Base-by-base conservation (phyloP, 2,888 invertebrate species). In the Patella pellucida region DNA sequence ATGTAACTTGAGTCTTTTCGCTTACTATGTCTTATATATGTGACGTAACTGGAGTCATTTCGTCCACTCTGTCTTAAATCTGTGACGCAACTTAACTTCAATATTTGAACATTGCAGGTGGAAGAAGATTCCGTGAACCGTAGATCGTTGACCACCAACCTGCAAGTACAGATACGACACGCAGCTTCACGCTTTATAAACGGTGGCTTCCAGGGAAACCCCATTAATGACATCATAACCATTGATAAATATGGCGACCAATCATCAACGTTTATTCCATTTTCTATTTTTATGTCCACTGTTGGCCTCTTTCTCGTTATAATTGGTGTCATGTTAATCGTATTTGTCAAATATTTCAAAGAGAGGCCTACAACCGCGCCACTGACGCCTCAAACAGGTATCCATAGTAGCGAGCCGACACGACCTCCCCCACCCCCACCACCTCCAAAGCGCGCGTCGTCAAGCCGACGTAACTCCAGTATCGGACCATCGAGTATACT, bases 261-360 rank as follows among this genome's bases (percentile, higher is more conserved):
- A 15, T 50, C 19, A 16, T 52, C 51, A 4, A 62, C 52, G 19
- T 74, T 31, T 51, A 68, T 77, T 50, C 71, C 74, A 3, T 68
- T 77, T 27, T 77, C 77, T 16, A 71, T 77, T 51, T 77, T 77
- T 72, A 77, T 74, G 71, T 74, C 74, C 12, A 72, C 74, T 11
- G 77, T 77, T 52, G 74, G 71, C 7, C 62, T 77, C 23, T 74
- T 77, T 23, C 62, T 77, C 23, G 69, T 71, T 69, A 52, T 77
- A 69, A 72, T 77, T 52, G 52, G 74, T 14, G 71, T 68, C 12
- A 68, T 77, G 71, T 72, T 74, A 11, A 71, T 77, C 69, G 72
- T 77, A 31, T 71, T 77, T 16, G 50, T 77, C 14, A 71, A 72
- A 56, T 19, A 74, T 19, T 52, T 73, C 54, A 73, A 70, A 41